Percentiles rank a stretch among this genome's conserved stretches.
phyloP scores from a whole-genome alignment of 1,140 invertebrate species.

The Dinoponera quadriceps region DNA sequence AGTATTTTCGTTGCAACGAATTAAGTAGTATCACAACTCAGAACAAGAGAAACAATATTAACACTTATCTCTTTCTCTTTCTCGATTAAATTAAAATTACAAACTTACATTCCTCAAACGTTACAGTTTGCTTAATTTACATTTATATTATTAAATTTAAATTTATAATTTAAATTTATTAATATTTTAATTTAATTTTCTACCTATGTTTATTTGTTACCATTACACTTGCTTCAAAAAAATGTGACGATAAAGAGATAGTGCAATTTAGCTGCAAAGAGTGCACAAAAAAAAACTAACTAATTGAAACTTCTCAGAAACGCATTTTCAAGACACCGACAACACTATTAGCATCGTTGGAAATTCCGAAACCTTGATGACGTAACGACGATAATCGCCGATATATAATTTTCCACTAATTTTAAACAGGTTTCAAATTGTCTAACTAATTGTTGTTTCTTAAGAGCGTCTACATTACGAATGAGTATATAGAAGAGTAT shows the following conservation, averaged over 20 bases:
- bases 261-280: neutral
- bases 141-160: neutral
- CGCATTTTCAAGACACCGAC: slow-evolving; percentile 25
- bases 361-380: slow-evolving; percentile 61
- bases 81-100: too few species aligned
- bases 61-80: too few species aligned
- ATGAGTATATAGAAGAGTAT: too few species aligned
- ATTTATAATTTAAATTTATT: neutral
- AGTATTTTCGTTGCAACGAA: neutral
- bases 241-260: neutral
- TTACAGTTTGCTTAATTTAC: neutral
- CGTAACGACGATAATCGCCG: slow-evolving; percentile 38
- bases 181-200: too few species aligned
- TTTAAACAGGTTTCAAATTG: slow-evolving; percentile 9
- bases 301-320: slow-evolving; percentile 31
- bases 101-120: too few species aligned
- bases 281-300: neutral
- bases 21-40: neutral
- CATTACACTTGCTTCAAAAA: neutral
- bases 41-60: neutral
- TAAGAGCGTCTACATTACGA: neutral
- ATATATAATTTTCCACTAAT: slow-evolving; percentile 7
- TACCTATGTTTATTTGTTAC: neutral
- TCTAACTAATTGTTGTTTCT: neutral
- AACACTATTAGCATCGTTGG: slow-evolving; percentile 46